Evolutionary conservation across 2,888 invertebrate genomes (phyloP), one percentile per base, ranked within the genome.

Genomic region (Papilio demoleus): DNA sequence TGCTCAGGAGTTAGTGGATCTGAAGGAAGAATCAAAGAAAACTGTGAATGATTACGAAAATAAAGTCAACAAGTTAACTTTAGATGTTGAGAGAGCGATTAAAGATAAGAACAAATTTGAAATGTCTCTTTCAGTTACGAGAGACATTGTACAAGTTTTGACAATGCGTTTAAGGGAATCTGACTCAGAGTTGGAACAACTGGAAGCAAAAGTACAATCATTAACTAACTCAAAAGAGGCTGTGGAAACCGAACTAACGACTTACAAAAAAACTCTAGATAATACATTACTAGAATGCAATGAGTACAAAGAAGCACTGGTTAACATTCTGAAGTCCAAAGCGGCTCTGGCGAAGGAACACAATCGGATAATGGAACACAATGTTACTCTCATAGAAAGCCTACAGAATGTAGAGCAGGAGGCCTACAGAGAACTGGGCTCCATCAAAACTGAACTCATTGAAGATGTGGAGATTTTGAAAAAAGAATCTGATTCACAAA

Each of bases 131-230:
- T 90, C 87, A 36, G 93, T 93, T 17, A 94, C 93, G 1, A 90
- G 93, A 75, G 92, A 93, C 70, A 94, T 94, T 59, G 93, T 94
- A 14, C 93, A 94, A 77, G 94, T 94, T 4, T 78, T 94, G 63
- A 94, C 93, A 34, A 89, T 91, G 81, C 86, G 94, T 19, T 79
- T 94, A 63, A 87, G 94, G 61, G 91, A 94, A 75, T 94, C 94
- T 4, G 94, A 94, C 75, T 90, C 86, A 76, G 94, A 94, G 78
- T 88, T 94, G 1, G 94, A 94, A 76, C 90, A 91, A 78, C 82
- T 94, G 67, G 92, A 92, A 75, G 84, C 77, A 76, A 92, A 90
- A 79, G 78, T 85, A 77, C 80, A 85, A 71, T 76, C 77, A 38
- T 72, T 92, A 42, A 82, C 79, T 0, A 82, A 83, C 65, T 76